Evolutionary conservation across 2,888 invertebrate species (phyloP).

Genomic region (Cryptophagus acutangulus): DNA sequence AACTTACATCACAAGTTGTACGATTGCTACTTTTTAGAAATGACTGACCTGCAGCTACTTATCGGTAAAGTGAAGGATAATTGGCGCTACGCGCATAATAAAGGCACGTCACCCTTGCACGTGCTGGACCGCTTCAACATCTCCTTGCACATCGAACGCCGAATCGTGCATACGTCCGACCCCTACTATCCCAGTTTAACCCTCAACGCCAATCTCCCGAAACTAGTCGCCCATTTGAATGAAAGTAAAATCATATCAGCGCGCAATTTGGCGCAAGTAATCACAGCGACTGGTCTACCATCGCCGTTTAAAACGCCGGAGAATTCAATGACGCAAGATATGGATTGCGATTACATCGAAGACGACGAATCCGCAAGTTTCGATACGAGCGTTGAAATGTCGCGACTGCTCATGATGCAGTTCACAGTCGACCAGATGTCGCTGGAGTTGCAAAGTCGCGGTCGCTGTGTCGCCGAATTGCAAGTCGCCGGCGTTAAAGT

Average conservation of each 20-base stretch:
- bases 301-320: conserved; percentile 46
- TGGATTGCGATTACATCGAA: conserved; percentile 30
- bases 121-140: conserved; percentile 61
- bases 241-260: conserved; percentile 79
- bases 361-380: conserved; percentile 49
- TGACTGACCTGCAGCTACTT: conserved; percentile 80
- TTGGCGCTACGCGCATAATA: conserved; percentile 82
- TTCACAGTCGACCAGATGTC: conserved; percentile 86
- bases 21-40: conserved; percentile 72
- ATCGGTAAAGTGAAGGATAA: conserved; percentile 85
- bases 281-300: conserved; percentile 45
- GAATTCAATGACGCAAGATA: conserved; percentile 22
- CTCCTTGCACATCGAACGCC: conserved; percentile 66
- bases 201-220: conserved; percentile 79
- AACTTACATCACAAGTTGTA: conserved; percentile 66
- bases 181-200: conserved; percentile 83
- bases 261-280: conserved; percentile 52
- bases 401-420: conserved; percentile 71
- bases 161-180: conserved; percentile 76
- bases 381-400: conserved; percentile 52
- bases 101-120: conserved; percentile 79
- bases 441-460: conserved; percentile 78
- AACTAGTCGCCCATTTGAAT: conserved; percentile 83
- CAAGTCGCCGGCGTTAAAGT: conserved; percentile 86
- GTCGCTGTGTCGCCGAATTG: conserved; percentile 86